Evolutionary conservation across 2,888 invertebrate species (phyloP), one percentile per base, ranked within the genome.

Genomic region (Lysandra coridon): DNA sequence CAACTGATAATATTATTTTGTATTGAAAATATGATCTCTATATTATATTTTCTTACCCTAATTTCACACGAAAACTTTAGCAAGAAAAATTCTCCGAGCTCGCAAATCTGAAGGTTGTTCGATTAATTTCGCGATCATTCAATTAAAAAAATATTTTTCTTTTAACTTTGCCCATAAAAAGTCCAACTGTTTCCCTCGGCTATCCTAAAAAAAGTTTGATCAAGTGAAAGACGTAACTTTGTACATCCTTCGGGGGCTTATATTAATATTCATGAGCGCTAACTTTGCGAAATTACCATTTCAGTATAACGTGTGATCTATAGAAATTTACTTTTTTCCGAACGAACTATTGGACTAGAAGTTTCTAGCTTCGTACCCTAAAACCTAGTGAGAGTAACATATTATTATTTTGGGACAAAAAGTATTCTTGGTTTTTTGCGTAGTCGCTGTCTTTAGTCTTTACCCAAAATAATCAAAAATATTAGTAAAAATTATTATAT

Each of bases 231-330:
- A 90, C 89, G 89, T 90, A 92, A 94, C 91, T 93, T 93, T 90
- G 87, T 87, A 89, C 88, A 90, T 83, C 89, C 92, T 89, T 85
- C 88, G 89, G 90, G 89, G 90, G 88, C 85, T 84, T 88, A 90
- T 90, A 93, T 94, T 92, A 94, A 94, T 94, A 94, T 93, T 94
- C 93, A 94, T 93, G 92, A 92, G 91, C 84, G 86, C 91, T 90
- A 92, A 92, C 91, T 92, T 86, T 85, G 83, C 88, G 91, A 93
- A 93, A 92, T 92, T 92, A 93, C 87, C 87, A 90, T 92, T 91
- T 91, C 92, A 91, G 89, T 88, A 87, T 90, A 91, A 92, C 90
- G 90, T 90, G 81, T 80, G 74, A 78, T 81, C 81, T 73, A 80
- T 73, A 81, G 78, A 53, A 10, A 17, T 69, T 69, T 69, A 69